These are phyloP conservation scores for Drosophila ustulata DNA, from an alignment of 2,888 invertebrate species.

Conservation along the genomic window DNA sequence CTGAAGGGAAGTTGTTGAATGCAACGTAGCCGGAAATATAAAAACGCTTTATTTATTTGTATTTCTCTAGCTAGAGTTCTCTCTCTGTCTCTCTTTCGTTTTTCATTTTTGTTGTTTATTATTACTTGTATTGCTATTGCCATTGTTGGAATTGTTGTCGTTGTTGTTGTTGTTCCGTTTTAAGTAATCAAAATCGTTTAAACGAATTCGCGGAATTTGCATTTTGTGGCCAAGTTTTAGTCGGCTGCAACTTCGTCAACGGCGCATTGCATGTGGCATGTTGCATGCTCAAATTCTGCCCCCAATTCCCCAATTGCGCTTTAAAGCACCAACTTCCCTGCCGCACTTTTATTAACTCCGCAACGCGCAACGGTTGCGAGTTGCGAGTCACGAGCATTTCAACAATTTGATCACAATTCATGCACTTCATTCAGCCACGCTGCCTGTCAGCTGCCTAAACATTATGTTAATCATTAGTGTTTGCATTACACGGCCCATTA, in stretches of 20 bases:
- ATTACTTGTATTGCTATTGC: constrained; percentile 49
- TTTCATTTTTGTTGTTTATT: constrained; percentile 40
- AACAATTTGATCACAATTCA: background rate
- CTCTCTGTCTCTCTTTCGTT: background rate
- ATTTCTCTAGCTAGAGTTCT: constrained; percentile 9
- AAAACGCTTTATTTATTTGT: constrained; percentile 58
- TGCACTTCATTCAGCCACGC: background rate
- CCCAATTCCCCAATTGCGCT: background rate
- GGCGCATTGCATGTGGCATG: constrained; percentile 15
- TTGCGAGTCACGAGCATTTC: background rate
- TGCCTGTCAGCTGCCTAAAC: background rate
- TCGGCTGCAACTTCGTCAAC: constrained; percentile 7
- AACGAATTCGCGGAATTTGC: constrained; percentile 71
- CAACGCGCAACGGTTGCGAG: too few species aligned
- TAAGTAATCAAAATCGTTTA: constrained; percentile 75
- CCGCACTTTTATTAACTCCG: background rate
- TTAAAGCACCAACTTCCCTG: background rate
- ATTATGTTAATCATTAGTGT: constrained; percentile 1
- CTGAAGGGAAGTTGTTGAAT: constrained; percentile 28
- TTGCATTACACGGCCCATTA: constrained; percentile 1
- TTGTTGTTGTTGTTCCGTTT: constrained; percentile 51
- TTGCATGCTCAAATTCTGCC: constrained; percentile 4
- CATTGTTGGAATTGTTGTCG: constrained; percentile 12
- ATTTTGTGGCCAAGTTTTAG: constrained; percentile 64
- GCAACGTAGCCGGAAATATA: constrained; percentile 51